Base-by-base conservation (phyloP, 2,113 vertebrate species). In the Gavialis gangeticus region DNA sequence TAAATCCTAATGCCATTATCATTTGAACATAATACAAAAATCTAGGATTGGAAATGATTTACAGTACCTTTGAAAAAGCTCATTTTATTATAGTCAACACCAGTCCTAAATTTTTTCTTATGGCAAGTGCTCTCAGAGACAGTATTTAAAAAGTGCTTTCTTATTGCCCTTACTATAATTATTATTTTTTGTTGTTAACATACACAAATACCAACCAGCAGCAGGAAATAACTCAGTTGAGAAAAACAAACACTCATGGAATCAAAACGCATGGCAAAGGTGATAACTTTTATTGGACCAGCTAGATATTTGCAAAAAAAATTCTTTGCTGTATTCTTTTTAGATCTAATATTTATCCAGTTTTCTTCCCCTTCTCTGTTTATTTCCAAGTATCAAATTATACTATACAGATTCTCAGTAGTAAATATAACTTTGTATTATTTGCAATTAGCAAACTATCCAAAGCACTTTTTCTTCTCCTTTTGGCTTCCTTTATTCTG, bases 201-300 rank as follows among this genome's bases (percentile, higher is more conserved):
- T 79, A 85, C 21, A 62, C n/a, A 4, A 77, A 78, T 88, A 94
- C 69, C 34, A 78, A 89, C 84, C 69, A 93, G 84, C 75, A 94
- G 91, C 82, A 92, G 94, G 83, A 97, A 97, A 96, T 66, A 66
- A 94, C 75, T 63, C 64, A 89, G 85, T 58, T 71, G 67, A 91
- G 76, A 75, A 88, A 55, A 86, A 89, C 64, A 93, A 95, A 62
- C 57, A 81, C 82, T 77, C 63, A 77, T 84, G 18, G 30, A 11
- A 46, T 46, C 46, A 46, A 46, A 46, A 46, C 46, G 8, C 46
- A 46, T 46, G 46, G 46, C 46, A 46, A 46, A 46, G 46, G 46
- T 46, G 8, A 46, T 46, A 46, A 46, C 46, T 46, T 46, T 46
- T 46, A 46, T 46, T 46, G 46, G 46, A 46, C 46, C 46, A 46